Evolutionary conservation across 2,888 invertebrate genomes (phyloP).

Genomic region (Lasioglossum lativentre): DNA sequence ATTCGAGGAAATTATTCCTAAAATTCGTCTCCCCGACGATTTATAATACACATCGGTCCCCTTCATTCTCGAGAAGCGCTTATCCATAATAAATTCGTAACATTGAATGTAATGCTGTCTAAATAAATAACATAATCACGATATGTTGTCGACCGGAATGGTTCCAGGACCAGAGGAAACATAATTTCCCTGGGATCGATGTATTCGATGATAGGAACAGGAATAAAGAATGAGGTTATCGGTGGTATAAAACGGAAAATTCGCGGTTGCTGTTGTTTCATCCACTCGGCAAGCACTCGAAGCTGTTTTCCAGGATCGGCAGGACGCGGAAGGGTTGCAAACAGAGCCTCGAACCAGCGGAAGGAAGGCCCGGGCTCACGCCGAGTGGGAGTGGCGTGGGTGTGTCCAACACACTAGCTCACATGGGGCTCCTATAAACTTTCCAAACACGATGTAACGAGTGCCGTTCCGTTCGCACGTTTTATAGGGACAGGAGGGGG

Average conservation of each 20-base stretch:
- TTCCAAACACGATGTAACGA: conserved; percentile 75
- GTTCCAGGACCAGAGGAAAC: no score
- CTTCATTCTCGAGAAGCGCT: not conserved
- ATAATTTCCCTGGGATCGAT: no score
- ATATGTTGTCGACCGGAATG: no score
- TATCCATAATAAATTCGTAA: not conserved
- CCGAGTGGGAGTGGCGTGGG: conserved; percentile 83
- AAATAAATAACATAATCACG: no score
- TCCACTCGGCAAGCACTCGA: not conserved
- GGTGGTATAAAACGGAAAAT: not conserved
- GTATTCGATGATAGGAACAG: not conserved
- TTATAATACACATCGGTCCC: not conserved
- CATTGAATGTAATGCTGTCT: no score
- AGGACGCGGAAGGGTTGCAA: conserved; percentile 51
- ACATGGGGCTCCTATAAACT: conserved; percentile 70
- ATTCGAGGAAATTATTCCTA: not conserved
- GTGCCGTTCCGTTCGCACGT: conserved; percentile 74
- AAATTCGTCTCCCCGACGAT: not conserved
- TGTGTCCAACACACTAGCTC: conserved; percentile 79
- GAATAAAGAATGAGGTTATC: not conserved
- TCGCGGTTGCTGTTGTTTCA: not conserved
- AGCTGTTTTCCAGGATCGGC: conserved; percentile 20
- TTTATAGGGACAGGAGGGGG: conserved; percentile 53
- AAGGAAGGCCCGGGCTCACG: conserved; percentile 64
- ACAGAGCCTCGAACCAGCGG: conserved; percentile 34